These are phyloP conservation scores for Phataginus tetradactyla DNA, from an alignment of 2,797 vertebrate genomes.

Conservation along the genomic window DNA sequence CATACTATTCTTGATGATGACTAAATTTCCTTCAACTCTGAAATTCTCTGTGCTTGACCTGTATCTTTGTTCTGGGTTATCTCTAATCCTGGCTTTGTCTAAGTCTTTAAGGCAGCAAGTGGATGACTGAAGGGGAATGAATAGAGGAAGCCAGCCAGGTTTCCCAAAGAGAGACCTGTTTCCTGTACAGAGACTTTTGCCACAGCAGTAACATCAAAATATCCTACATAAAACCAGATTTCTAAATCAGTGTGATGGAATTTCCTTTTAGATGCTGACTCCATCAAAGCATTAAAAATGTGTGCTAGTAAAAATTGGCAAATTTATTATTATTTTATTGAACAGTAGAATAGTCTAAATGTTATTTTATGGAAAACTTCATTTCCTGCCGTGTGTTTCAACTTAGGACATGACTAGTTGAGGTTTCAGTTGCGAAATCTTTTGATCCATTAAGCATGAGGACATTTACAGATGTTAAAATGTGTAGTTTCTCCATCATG, in stretches of 20 bases:
- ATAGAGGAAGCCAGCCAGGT: conserved; percentile 13
- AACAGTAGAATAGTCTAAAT: conserved; percentile 80
- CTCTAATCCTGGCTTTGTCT: conserved; percentile 46
- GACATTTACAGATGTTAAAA: conserved; percentile 68
- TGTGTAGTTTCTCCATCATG: background rate
- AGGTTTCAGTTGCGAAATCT: conserved; percentile 68
- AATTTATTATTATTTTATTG: conserved; percentile 83
- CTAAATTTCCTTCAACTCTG: conserved; percentile 7
- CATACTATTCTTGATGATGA: background rate
- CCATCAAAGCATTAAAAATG: conserved; percentile 66
- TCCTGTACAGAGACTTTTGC: conserved; percentile 58
- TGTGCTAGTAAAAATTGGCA: conserved; percentile 73
- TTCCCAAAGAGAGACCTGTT: conserved; percentile 60
- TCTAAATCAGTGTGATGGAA: conserved; percentile 61
- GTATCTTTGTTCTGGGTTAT: background rate
- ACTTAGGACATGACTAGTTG: conserved; percentile 75
- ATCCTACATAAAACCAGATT: conserved; percentile 48
- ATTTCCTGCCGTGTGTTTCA: conserved; percentile 86
- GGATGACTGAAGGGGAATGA: conserved; percentile 26
- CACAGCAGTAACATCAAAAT: conserved; percentile 52
- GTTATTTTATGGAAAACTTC: conserved; percentile 83
- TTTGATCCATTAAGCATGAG: conserved; percentile 79
- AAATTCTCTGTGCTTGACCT: background rate
- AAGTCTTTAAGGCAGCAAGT: conserved; percentile 46
- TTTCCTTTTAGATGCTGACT: conserved; percentile 69